Base-by-base conservation (phyloP, 1,140 invertebrate genomes). In the Panagrolaimus sp. region DNA sequence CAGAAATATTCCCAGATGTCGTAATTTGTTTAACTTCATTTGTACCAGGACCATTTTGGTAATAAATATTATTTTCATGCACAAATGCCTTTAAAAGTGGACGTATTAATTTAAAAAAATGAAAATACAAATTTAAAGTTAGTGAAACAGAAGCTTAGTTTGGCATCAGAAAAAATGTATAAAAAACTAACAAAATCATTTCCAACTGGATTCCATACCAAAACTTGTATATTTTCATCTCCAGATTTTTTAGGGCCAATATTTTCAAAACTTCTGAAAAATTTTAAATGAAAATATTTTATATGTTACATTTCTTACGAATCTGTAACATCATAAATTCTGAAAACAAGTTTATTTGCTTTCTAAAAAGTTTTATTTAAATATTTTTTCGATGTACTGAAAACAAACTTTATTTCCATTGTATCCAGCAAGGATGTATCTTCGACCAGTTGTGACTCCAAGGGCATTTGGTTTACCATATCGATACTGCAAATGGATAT, bases 11-110 rank as follows among this genome's bases (percentile, higher is more conserved):
- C 16, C 72, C 72, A 27, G 74, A 66, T n/a, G 65, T 68, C 11
- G 76, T 78, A n/a, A 78, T 66, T 42, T 69, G 74, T n/a, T 51
- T 44, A 4, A 72, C 31, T 42, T 71, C 51, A 8, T 66, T 27
- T n/a, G 66, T 43, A 1, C 47, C 74, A 5, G 78, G 74, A 11
- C 68, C 63, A 14, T 70, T 45, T 69, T 80, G 68, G 66, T 79
- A 81, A 72, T 75, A 81, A 45, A 81, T 62, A 25, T 81, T 71
- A 25, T 71, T 73, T 9, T 74, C 61, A 23, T 81, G 66, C 0
- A 78, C 80, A 65, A 80, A 81, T 0, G 71, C 76, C 76, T 81
- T 57, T 23, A 78, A 66, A 61, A 7, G 11, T 7, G 70, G 5
- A 11, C 57, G 65, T 2, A 0, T 67, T 25, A 20, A 0, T 65